Evolutionary conservation across 2,113 vertebrate species (phyloP), one percentile per base, ranked within the genome.

Genomic region (Apteryx owenii): DNA sequence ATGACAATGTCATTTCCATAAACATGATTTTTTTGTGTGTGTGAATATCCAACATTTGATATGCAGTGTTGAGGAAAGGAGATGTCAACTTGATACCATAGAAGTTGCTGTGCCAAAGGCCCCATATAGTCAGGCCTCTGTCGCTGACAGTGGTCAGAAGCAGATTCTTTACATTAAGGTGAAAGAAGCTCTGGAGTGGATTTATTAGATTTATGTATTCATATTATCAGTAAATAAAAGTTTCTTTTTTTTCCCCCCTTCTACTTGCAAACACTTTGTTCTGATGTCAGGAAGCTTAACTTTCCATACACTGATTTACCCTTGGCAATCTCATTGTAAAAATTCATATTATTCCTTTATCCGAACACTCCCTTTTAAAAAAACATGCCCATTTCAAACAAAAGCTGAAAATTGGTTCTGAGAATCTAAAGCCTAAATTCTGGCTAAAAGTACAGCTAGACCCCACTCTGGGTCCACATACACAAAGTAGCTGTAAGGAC

Each of bases 1-100:
- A 98, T 98, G 97, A 97, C 70, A 64, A 98, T 98, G 90, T 81
- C 56, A 98, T 97, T 98, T 98, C 97, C 98, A 98, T 98, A 98
- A 98, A 98, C 98, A 98, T 95, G 92, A 60, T 97, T 96, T 95
- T 92, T 94, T 94, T 90, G 73, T 94, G 61, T 93, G 95, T 94
- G 89, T 95, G 95, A 96, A 87, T 97, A 90, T 85, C 48, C 89
- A 96, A 86, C 68, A 46, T 96, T 93, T 97, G 91, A 68, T 91
- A 3, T 81, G 81, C 69, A 77, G 69, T 36, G 46, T 31, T 71
- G 71, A 75, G 87, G 53, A 69, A 83, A 85, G 90, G 95, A 93
- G 92, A 89, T 90, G 87, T 83, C 54, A 85, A 66, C 82, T 94
- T 97, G 94, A 91, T 84, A 90, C 22, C 77, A 31, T 21, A 69